Conservation (phyloP, 2,113 vertebrate species). For the Eptesicus fuscus region DNA sequence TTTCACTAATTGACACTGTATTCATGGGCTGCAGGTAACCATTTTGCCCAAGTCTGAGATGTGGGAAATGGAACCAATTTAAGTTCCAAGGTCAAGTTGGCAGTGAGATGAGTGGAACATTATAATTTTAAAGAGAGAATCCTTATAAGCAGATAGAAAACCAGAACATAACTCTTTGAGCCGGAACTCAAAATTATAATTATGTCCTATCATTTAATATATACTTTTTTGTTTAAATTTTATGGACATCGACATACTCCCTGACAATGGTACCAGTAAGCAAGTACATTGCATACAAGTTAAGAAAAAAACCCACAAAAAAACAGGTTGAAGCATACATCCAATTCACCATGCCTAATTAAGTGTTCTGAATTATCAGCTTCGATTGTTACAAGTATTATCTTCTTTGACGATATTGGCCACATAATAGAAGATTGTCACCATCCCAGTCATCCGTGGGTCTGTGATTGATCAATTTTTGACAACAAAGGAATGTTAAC, state of each 20-base stretch:
- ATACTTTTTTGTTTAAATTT: slow-evolving; percentile 37
- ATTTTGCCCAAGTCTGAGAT: background rate
- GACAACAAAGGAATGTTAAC: slow-evolving; percentile 71
- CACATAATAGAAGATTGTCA: slow-evolving; percentile 77
- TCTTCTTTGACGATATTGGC: slow-evolving; percentile 59
- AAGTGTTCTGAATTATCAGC: slow-evolving; percentile 81
- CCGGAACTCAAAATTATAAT: background rate
- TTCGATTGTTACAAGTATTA: slow-evolving; percentile 73
- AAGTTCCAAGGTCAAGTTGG: slow-evolving; percentile 50
- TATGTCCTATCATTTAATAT: slow-evolving; percentile 28
- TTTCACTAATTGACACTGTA: slow-evolving; percentile 37
- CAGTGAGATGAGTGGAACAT: background rate
- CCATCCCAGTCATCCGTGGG: slow-evolving; percentile 52
- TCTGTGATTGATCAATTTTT: slow-evolving; percentile 78
- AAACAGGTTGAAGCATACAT: slow-evolving; percentile 56
- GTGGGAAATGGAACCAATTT: slow-evolving; percentile 20
- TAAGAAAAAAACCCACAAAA: slow-evolving; percentile 54
- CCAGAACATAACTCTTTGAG: slow-evolving; percentile 11
- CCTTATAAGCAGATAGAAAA: slow-evolving; percentile 19
- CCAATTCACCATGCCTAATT: slow-evolving; percentile 77
- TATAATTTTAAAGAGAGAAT: slow-evolving; percentile 26
- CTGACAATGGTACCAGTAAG: slow-evolving; percentile 27
- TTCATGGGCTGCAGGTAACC: background rate
- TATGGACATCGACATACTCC: background rate
- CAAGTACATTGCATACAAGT: slow-evolving; percentile 23